These are phyloP conservation scores for Andrena dorsata DNA, from an alignment of 2,888 invertebrate species.

Conservation along the genomic window DNA sequence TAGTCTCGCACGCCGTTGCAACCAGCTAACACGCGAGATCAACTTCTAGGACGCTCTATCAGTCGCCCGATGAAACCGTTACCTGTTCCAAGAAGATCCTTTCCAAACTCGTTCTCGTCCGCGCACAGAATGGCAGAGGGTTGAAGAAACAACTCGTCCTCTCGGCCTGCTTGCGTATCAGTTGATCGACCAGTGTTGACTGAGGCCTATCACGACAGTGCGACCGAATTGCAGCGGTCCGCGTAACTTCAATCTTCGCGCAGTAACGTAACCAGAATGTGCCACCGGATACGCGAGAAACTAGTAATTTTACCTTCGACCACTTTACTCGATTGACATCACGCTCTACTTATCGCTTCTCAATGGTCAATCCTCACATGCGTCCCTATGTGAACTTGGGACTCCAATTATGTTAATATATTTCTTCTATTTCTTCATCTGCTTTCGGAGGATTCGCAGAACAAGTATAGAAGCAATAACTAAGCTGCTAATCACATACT, in stretches of 20 bases:
- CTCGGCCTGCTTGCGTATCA: constrained; percentile 10
- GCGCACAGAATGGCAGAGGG: neutral
- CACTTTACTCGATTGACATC: neutral
- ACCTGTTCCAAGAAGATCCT: neutral
- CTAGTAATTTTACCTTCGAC: neutral
- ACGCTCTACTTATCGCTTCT: too few species aligned
- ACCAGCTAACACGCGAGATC: neutral
- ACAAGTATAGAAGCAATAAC: too few species aligned
- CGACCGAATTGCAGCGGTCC: constrained; percentile 32
- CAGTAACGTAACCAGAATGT: constrained; percentile 19
- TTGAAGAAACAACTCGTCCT: neutral
- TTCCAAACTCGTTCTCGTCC: neutral
- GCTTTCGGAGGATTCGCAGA: too few species aligned
- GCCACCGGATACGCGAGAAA: neutral
- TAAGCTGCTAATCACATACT: too few species aligned
- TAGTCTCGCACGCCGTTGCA: neutral
- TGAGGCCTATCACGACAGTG: constrained; percentile 7
- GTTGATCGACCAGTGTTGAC: constrained; percentile 37
- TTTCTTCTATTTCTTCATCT: too few species aligned
- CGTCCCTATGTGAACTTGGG: too few species aligned
- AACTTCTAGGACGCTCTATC: neutral
- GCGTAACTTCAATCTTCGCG: constrained; percentile 20
- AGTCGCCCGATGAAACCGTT: neutral
- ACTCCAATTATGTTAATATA: too few species aligned
- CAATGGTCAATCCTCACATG: too few species aligned